Conservation (phyloP, 1,140 invertebrate genomes). For the Bombus terrestris region DNA sequence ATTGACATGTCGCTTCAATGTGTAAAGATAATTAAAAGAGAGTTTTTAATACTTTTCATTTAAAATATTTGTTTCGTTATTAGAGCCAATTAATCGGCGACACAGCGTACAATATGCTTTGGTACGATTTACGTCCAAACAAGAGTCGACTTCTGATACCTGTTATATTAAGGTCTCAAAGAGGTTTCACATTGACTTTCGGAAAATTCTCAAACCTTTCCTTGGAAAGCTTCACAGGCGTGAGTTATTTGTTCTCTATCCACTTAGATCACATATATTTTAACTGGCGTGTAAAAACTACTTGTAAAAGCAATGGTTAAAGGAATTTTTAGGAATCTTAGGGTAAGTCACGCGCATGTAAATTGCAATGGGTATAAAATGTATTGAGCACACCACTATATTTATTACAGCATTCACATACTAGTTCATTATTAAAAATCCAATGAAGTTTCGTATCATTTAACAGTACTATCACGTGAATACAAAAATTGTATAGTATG, state of each 20-base stretch:
- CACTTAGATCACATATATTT: no score
- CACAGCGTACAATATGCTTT: conserved; percentile 40
- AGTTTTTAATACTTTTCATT: neutral
- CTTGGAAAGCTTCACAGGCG: conserved; percentile 49
- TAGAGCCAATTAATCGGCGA: conserved; percentile 51
- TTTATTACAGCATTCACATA: no score
- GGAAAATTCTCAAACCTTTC: conserved; percentile 57
- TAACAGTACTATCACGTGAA: no score
- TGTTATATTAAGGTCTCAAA: conserved; percentile 60
- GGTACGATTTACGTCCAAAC: conserved; percentile 49
- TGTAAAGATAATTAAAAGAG: neutral
- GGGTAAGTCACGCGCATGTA: neutral
- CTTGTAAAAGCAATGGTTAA: neutral
- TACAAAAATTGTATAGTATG: no score
- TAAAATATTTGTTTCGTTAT: neutral
- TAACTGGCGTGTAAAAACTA: neutral
- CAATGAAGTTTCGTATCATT: no score
- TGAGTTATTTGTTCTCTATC: conserved; percentile 25
- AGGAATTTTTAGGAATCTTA: neutral
- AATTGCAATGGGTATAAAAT: no score
- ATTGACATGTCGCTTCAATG: neutral
- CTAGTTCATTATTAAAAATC: no score
- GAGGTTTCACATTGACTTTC: conserved; percentile 46
- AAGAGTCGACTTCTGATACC: conserved; percentile 44
- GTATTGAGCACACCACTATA: no score